Evolutionary conservation across 35 echinoderm and acorn worm species (phyloP).

Genomic region (Chiridota heheva): DNA sequence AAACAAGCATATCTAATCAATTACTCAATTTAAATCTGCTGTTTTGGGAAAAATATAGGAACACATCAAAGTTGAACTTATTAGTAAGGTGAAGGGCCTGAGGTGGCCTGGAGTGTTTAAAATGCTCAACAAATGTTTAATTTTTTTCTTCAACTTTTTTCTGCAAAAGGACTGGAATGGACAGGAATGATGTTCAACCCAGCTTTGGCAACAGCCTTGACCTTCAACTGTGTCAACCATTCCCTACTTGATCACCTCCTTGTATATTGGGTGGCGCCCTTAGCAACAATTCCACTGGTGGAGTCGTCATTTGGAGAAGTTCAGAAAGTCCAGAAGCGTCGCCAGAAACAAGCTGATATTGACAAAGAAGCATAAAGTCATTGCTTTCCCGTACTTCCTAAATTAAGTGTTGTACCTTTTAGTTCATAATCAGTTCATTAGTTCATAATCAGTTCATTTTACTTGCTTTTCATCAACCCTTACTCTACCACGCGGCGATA

Average conservation of each 20-base stretch:
- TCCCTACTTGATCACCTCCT: conserved; percentile 74
- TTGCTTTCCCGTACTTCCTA: no score
- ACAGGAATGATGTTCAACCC: conserved; percentile 99
- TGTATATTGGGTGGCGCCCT: conserved; percentile 88
- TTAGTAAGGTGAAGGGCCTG: no score
- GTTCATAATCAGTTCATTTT: no score
- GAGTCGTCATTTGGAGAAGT: conserved; percentile 23
- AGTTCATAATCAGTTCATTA: no score
- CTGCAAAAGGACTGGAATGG: conserved; percentile 89
- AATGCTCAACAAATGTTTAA: neutral
- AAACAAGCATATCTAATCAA: no score
- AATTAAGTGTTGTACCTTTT: no score
- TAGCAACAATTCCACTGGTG: conserved; percentile 71
- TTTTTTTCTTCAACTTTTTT: conserved; percentile 12
- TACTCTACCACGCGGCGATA: no score
- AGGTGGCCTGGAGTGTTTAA: no score
- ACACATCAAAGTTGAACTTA: neutral
- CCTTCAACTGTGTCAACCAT: conserved; percentile 88
- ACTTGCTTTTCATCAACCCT: no score
- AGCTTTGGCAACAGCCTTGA: conserved; percentile 80
- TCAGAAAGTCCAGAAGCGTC: conserved; percentile 1
- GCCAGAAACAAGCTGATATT: no score
- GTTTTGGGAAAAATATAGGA: neutral
- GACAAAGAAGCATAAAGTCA: no score
- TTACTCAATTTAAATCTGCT: neutral